Evolutionary conservation across 92 coral and sea anemone species (phyloP), one percentile per base, ranked within the genome.

Genomic region (Phenganax subtilis): DNA sequence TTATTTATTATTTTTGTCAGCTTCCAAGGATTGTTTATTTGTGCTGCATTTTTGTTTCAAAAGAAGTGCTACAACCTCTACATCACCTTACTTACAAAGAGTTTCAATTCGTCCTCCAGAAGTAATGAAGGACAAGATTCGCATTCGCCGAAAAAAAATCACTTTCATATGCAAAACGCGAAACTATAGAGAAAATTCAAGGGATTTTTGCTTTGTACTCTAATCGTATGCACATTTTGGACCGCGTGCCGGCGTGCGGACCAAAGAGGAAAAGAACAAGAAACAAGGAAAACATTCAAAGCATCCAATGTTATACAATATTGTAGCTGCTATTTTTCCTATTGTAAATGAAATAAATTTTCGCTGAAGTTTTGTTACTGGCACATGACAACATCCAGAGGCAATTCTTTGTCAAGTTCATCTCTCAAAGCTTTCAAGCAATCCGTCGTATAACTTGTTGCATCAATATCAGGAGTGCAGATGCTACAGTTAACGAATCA

Each of bases 381-480:
- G 72, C 37, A 31, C 72, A 67, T 31, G 72, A 67, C 12, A 10
- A 67, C 72, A 31, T 67, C 77, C 53, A 72, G 59, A 51, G 82
- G 82, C 64, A 63, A 51, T 64, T 78, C 82, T 47, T 78, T 78
- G 51, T 78, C 93, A 54, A 92, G 86, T 82, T 94, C 98, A 56
- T 90, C 78, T 60, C 92, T 89, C 75, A 94, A 85, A 11, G 97
- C 93, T 8, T 88, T 85, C 31, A 92, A 86, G 71, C 92, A 92
- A 15, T 94, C 96, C 11, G 98, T 92, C 6, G 98, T 94, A 10
- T 92, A 87, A 71, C 87, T 84, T 53, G 80, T 78, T 57, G 97
- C 98, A 62, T 97, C 97, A 61, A 92, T 86, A 77, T 94, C 98
- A 54, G 88, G 81, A 16, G 97, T 94, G 25, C 62, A 85, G 87